phyloP scores from a whole-genome alignment of 2,888 invertebrate genomes.

The Drosophila setosimentum region DNA sequence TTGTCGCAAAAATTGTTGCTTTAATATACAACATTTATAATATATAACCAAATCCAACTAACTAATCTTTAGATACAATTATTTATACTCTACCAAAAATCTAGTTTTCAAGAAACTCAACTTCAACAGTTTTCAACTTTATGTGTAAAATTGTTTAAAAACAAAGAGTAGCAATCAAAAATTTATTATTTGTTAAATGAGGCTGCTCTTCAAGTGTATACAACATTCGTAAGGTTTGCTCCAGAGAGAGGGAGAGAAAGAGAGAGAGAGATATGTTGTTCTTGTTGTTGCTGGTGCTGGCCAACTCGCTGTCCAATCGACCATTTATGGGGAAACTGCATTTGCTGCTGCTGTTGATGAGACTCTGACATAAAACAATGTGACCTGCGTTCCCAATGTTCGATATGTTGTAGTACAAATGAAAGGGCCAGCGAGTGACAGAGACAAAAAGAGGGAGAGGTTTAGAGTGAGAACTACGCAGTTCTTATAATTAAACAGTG shows the following conservation, averaged over 20 bases:
- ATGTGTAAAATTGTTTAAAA: background rate
- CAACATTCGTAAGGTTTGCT: slow-evolving; percentile 6
- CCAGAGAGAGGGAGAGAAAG: background rate
- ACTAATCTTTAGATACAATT: background rate
- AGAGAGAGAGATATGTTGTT: slow-evolving; percentile 22
- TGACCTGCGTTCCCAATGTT: slow-evolving; percentile 63
- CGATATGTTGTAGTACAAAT: slow-evolving; percentile 42
- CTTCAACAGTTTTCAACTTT: background rate
- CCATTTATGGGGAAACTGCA: slow-evolving; percentile 35
- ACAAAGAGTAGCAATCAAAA: background rate
- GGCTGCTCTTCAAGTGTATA: slow-evolving; percentile 27
- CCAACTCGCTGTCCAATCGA: slow-evolving; percentile 33
- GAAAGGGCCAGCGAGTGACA: slow-evolving; percentile 28
- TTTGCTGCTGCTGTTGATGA: slow-evolving; percentile 66
- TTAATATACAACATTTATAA: background rate
- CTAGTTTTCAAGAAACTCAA: background rate
- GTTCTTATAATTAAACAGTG: slow-evolving; percentile 60
- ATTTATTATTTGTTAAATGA: background rate
- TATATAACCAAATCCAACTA: background rate
- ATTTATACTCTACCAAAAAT: background rate
- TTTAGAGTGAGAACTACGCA: slow-evolving; percentile 9
- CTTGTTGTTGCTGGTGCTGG: slow-evolving; percentile 30
- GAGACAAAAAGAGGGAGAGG: background rate
- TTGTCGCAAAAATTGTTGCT: background rate
- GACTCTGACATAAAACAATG: slow-evolving; percentile 76